Conservation (phyloP, 2,888 invertebrate genomes). For the Nephrocerus scutellatus region DNA sequence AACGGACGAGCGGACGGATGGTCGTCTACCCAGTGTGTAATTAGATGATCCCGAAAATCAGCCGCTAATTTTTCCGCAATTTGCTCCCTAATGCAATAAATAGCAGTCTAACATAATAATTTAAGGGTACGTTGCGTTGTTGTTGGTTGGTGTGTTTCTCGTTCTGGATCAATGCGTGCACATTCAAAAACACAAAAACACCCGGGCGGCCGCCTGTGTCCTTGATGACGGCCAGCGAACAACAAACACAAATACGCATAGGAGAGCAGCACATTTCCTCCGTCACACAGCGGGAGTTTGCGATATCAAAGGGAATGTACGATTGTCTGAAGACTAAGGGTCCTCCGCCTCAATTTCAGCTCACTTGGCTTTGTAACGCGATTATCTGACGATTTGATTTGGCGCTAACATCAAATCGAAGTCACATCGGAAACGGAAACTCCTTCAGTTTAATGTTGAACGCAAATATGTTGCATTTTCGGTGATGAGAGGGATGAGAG, state of each 20-base stretch:
- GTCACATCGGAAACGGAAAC: slow-evolving; percentile 31
- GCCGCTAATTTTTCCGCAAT: slow-evolving; percentile 51
- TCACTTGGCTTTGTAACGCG: slow-evolving; percentile 47
- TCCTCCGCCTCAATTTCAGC: slow-evolving; percentile 39
- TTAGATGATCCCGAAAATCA: slow-evolving; percentile 49
- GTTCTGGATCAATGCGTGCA: slow-evolving; percentile 23
- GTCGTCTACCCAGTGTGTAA: slow-evolving; percentile 27
- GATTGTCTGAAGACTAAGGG: too few relatives aligned
- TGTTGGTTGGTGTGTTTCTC: slow-evolving; percentile 17
- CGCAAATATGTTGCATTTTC: too few relatives aligned
- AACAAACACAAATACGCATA: too few relatives aligned
- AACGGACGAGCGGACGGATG: too few relatives aligned
- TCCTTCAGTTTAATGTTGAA: too few relatives aligned
- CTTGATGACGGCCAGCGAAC: too few relatives aligned
- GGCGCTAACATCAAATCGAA: slow-evolving; percentile 42
- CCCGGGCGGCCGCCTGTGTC: too few relatives aligned
- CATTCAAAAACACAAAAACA: too few relatives aligned
- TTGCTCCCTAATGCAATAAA: slow-evolving; percentile 48
- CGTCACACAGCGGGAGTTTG: not conserved
- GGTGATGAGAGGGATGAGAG: too few relatives aligned
- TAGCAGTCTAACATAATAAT: slow-evolving; percentile 27
- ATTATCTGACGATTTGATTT: slow-evolving; percentile 49
- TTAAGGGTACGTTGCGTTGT: slow-evolving; percentile 18
- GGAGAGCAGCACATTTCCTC: too few relatives aligned
- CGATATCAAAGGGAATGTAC: too few relatives aligned